phyloP scores from a whole-genome alignment of 1,140 invertebrate species.

The Latrodectus geometricus region DNA sequence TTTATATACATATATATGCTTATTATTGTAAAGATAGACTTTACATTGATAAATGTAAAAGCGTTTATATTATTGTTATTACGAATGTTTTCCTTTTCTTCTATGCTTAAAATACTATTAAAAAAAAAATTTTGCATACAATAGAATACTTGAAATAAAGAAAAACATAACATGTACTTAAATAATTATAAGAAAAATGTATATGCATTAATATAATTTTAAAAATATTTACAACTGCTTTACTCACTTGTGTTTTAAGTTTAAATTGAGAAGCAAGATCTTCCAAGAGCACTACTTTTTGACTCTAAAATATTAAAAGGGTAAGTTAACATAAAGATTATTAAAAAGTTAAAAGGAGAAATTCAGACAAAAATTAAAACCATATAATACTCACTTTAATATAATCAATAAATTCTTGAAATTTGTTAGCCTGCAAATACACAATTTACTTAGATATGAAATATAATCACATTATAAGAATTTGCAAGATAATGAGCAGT shows the following conservation, averaged over 20 bases:
- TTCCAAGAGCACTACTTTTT: conserved; percentile 95
- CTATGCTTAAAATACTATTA: no score
- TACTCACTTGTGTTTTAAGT: conserved; percentile 80
- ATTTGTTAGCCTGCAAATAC: conserved; percentile 68
- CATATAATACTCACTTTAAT: conserved; percentile 76
- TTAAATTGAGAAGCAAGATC: conserved; percentile 92
- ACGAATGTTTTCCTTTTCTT: no score
- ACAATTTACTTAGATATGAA: no score
- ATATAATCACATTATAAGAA: no score
- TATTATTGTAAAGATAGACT: no score
- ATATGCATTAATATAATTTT: not conserved
- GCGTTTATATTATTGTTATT: no score
- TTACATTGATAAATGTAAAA: no score
- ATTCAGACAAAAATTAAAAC: not conserved
- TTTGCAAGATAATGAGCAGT: no score
- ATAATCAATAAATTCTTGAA: conserved; percentile 75
- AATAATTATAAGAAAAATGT: not conserved
- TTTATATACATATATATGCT: no score
- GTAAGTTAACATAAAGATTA: conserved; percentile 40
- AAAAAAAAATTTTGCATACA: no score
- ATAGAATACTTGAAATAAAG: not conserved
- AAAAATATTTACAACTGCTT: not conserved
- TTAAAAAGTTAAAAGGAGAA: not conserved
- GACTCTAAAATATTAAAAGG: conserved; percentile 71
- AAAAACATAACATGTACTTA: not conserved